Percentiles rank a stretch among this genome's conserved stretches.
Evolutionary conservation across 2,888 invertebrate genomes (phyloP).

Genomic region (Nemapogon koenigi): DNA sequence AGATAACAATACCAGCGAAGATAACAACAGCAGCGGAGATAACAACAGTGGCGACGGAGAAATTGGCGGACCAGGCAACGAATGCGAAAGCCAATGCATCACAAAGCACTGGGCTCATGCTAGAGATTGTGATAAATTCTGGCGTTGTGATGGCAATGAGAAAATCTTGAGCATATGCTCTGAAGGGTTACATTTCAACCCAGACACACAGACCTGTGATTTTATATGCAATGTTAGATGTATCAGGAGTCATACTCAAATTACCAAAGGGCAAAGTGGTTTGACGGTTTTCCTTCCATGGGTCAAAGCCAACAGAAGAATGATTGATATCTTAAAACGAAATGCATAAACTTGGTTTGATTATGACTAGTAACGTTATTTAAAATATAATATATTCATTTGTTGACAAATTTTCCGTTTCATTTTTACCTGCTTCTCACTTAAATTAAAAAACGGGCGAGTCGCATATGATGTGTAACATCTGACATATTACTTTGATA

Average conservation of each 20-base stretch:
- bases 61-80: background rate
- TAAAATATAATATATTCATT: too few relatives aligned
- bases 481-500: too few relatives aligned
- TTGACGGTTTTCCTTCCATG: constrained; percentile 34
- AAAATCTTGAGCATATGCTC: constrained; percentile 29
- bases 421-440: too few relatives aligned
- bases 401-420: too few relatives aligned
- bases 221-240: constrained; percentile 38
- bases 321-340: too few relatives aligned
- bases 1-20: background rate
- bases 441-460: too few relatives aligned
- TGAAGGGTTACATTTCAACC: constrained; percentile 45
- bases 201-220: constrained; percentile 33
- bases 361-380: too few relatives aligned
- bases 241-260: constrained; percentile 21
- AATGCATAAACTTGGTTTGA: too few relatives aligned
- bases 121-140: constrained; percentile 44
- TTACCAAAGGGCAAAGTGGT: constrained; percentile 24
- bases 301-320: constrained; percentile 24
- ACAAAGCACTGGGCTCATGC: constrained; percentile 39
- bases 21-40: background rate
- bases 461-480: too few relatives aligned
- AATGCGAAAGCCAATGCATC: constrained; percentile 32
- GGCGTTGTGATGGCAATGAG: constrained; percentile 30
- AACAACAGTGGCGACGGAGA: constrained; percentile 15